Percentiles rank a stretch among this genome's conserved stretches.
Conservation (phyloP, 2,888 invertebrate species). For the Odontocerum albicorne region DNA sequence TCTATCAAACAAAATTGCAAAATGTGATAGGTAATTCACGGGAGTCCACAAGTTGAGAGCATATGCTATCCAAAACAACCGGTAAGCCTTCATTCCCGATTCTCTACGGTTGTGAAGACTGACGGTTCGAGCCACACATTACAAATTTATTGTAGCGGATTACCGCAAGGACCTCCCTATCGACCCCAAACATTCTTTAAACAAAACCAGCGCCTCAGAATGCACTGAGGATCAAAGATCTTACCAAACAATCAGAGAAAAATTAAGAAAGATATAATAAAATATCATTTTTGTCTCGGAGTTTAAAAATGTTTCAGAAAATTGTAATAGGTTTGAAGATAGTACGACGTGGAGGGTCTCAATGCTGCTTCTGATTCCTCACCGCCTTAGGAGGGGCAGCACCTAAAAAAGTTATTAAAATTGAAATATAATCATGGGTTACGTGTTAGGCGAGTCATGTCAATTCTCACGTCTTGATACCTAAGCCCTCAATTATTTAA, state of each 20-base stretch:
- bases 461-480: constrained; percentile 20
- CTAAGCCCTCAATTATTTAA: constrained; percentile 21
- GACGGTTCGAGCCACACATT: constrained; percentile 9
- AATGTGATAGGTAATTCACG: too few relatives aligned
- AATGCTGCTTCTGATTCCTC: constrained; percentile 3
- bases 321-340: too few relatives aligned
- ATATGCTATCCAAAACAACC: constrained; percentile 29
- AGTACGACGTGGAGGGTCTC: constrained; percentile 23
- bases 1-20: too few relatives aligned
- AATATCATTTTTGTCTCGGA: too few relatives aligned
- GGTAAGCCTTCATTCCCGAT: constrained; percentile 38
- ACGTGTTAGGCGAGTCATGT: constrained; percentile 1
- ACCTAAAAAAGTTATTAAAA: constrained; percentile 27
- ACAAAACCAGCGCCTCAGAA: too few relatives aligned
- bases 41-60: constrained; percentile 6
- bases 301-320: too few relatives aligned
- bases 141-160: constrained; percentile 20
- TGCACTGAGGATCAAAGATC: too few relatives aligned
- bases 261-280: too few relatives aligned
- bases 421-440: constrained; percentile 23
- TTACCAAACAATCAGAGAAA: too few relatives aligned
- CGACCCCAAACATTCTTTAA: too few relatives aligned
- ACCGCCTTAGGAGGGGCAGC: constrained; percentile 12
- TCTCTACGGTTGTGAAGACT: constrained; percentile 32
- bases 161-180: too few relatives aligned